Evolutionary conservation across 2,888 invertebrate species (phyloP).

Genomic region (Archips crataeganus): DNA sequence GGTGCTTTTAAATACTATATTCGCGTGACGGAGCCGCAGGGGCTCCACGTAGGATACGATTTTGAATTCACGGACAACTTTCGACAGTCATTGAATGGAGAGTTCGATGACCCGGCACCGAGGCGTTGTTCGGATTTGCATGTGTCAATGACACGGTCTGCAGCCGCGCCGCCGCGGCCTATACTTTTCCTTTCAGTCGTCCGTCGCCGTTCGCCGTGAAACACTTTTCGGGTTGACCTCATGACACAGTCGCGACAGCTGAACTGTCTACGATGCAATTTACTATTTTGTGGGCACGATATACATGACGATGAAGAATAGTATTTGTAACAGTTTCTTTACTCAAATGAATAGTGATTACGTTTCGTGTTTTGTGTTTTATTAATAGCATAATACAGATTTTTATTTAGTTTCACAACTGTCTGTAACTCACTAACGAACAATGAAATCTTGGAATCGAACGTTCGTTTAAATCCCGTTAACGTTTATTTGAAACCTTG

Average conservation of each 20-base stretch:
- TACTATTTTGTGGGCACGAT: constrained; percentile 5
- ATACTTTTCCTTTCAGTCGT: constrained; percentile 81
- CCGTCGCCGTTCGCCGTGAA: constrained; percentile 67
- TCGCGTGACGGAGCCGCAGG: constrained; percentile 59
- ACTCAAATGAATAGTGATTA: not conserved
- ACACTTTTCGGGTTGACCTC: constrained; percentile 76
- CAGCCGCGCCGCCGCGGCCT: constrained; percentile 66
- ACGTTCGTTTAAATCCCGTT: not conserved
- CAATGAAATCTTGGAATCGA: not conserved
- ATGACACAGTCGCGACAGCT: constrained; percentile 66
- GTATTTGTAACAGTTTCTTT: not conserved
- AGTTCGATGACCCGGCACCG: constrained; percentile 78
- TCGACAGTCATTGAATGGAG: constrained; percentile 83
- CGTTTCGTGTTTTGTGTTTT: not conserved
- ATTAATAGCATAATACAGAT: not conserved
- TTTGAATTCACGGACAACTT: constrained; percentile 75
- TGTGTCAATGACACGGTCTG: constrained; percentile 83
- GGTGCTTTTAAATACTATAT: constrained; percentile 63
- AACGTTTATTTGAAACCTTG: not conserved
- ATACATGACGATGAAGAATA: not conserved
- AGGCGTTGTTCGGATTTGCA: constrained; percentile 81
- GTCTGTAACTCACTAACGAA: not conserved
- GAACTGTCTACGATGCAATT: constrained; percentile 35
- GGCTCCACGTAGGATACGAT: constrained; percentile 68
- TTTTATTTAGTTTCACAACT: constrained; percentile 8